Conservation (phyloP, 37 sponge, comb jelly and placozoan species). For the Hexactinellida sp. region DNA sequence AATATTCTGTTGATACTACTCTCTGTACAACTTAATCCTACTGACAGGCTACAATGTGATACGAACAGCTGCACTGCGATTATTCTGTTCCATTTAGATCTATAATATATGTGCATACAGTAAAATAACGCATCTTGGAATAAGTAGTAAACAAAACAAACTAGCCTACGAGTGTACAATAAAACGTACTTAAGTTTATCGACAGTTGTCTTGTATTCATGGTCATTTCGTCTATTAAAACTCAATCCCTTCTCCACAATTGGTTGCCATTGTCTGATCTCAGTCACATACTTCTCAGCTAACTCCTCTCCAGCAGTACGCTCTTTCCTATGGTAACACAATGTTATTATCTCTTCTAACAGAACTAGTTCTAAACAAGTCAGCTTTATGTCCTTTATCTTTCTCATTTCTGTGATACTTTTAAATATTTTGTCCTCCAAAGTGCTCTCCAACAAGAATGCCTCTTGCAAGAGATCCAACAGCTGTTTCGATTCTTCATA, state of each 20-base stretch:
- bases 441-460: not conserved
- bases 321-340: not conserved
- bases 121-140: too few relatives aligned
- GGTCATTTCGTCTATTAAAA: not conserved
- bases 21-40: not conserved
- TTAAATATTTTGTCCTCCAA: not conserved
- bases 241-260: not conserved
- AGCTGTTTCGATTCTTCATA: slow-evolving; percentile 7
- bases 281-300: slow-evolving; percentile 6
- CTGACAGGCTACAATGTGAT: not conserved
- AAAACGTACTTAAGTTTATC: not conserved
- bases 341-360: not conserved
- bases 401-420: not conserved
- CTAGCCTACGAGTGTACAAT: too few relatives aligned
- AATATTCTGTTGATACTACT: not conserved
- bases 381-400: not conserved
- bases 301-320: not conserved
- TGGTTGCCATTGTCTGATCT: not conserved
- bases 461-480: not conserved
- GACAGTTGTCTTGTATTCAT: not conserved
- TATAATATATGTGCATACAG: too few relatives aligned
- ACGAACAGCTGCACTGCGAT: not conserved
- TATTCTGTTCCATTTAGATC: not conserved
- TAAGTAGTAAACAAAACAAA: too few relatives aligned
- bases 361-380: not conserved